A percentile compares a stretch with the other conserved stretches of the same genome.
Conservation (phyloP, 2,797 vertebrate genomes). For the Chloroceryle amazona region DNA sequence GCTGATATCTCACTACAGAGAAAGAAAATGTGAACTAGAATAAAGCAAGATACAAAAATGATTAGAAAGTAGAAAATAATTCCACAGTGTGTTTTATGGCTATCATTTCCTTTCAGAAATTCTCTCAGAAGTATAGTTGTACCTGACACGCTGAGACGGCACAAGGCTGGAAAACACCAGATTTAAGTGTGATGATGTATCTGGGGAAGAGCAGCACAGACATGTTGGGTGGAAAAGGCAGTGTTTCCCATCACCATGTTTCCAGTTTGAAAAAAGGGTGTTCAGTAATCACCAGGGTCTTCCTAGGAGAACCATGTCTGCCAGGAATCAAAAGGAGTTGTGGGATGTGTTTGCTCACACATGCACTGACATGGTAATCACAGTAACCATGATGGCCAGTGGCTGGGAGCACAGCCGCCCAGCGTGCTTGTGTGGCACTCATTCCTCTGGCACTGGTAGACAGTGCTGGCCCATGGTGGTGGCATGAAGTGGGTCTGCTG, state of each 20-base stretch:
- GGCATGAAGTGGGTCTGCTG: background rate
- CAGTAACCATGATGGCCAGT: accelerated
- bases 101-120: background rate
- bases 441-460: background rate
- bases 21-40: background rate
- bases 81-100: background rate
- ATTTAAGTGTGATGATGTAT: background rate
- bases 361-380: accelerated
- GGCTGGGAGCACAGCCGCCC: background rate
- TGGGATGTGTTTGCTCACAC: background rate
- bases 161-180: background rate
- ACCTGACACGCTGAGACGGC: background rate
- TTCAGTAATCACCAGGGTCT: background rate
- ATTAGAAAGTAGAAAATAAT: background rate
- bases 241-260: background rate
- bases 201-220: background rate
- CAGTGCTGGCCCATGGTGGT: background rate
- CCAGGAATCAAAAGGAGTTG: background rate
- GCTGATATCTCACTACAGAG: background rate
- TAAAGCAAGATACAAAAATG: background rate
- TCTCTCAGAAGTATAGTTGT: background rate
- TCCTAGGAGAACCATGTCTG: background rate
- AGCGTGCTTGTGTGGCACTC: background rate
- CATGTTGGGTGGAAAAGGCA: accelerated
- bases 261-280: background rate